Evolutionary conservation across 2,797 vertebrate genomes (phyloP).

Genomic region (Arrhamphus sclerolepis): DNA sequence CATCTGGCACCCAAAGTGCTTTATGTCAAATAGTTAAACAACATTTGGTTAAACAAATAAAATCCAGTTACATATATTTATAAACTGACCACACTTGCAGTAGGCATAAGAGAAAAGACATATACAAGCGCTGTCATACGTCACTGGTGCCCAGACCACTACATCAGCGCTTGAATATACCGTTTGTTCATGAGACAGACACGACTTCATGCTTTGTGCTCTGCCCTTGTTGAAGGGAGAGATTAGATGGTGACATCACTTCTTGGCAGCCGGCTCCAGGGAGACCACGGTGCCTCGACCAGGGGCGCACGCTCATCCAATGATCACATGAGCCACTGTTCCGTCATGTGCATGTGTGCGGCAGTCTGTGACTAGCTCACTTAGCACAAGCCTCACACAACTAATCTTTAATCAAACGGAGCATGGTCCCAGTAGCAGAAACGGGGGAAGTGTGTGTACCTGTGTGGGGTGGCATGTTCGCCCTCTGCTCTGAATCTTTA

Average conservation of each 20-base stretch:
- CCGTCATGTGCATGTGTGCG: slow-evolving; percentile 15
- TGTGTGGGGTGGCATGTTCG: slow-evolving; percentile 20
- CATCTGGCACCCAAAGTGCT: no score
- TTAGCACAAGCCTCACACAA: slow-evolving; percentile 56
- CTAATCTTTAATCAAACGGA: slow-evolving; percentile 62
- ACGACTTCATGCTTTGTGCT: slow-evolving; percentile 38
- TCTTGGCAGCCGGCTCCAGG: slow-evolving; percentile 65
- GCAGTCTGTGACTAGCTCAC: slow-evolving; percentile 46
- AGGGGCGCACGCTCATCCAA: slow-evolving; percentile 48
- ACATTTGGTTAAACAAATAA: no score
- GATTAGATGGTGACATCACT: slow-evolving; percentile 72
- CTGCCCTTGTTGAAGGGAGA: slow-evolving; percentile 60
- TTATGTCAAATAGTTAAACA: no score
- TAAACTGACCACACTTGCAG: no score
- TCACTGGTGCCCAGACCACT: not conserved
- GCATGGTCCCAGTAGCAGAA: slow-evolving; percentile 49
- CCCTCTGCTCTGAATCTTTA: not conserved
- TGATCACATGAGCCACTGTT: slow-evolving; percentile 45
- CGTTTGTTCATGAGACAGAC: slow-evolving; percentile 28
- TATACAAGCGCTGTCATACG: slow-evolving; percentile 6
- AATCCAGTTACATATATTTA: no score
- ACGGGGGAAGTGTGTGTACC: slow-evolving; percentile 17
- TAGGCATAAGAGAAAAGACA: not conserved
- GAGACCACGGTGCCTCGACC: slow-evolving; percentile 52
- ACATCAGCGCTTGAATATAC: slow-evolving; percentile 14